A percentile compares a stretch with the other conserved stretches of the same genome.
phyloP scores from a whole-genome alignment of 2,113 vertebrate species.

The Istiophorus platypterus region DNA sequence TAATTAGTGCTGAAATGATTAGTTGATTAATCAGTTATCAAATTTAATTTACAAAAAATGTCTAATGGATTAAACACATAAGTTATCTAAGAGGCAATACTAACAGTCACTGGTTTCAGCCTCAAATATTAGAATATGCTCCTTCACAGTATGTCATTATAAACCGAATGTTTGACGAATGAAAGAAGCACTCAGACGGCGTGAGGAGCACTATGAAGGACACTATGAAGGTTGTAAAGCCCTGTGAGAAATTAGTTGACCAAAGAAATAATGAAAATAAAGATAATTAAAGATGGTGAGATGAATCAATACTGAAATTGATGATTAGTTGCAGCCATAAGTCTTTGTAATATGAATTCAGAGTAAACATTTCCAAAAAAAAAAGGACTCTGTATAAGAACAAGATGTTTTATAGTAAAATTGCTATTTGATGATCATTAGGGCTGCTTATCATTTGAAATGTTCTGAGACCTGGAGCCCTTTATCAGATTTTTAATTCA shows the following conservation, averaged over 20 bases:
- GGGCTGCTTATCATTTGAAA: background rate
- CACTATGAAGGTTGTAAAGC: background rate
- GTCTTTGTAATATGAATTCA: background rate
- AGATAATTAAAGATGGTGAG: background rate
- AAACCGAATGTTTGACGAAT: background rate
- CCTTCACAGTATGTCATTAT: background rate
- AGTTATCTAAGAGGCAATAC: background rate
- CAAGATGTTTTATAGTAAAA: background rate
- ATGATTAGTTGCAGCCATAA: background rate
- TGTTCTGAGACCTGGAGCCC: background rate
- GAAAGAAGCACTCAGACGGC: background rate
- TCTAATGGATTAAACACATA: background rate
- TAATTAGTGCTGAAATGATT: background rate
- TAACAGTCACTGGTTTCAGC: background rate
- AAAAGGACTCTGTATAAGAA: background rate
- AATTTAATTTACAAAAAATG: background rate
- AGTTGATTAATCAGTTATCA: background rate
- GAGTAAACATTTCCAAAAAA: background rate
- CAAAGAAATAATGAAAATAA: background rate
- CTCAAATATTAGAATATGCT: background rate
- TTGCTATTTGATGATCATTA: background rate
- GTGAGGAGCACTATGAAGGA: background rate
- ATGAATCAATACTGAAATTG: background rate
- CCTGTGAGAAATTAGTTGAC: background rate
- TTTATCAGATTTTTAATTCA: background rate